Conservation (phyloP, 2,888 invertebrate species). For the Andrena chrysosceles region DNA sequence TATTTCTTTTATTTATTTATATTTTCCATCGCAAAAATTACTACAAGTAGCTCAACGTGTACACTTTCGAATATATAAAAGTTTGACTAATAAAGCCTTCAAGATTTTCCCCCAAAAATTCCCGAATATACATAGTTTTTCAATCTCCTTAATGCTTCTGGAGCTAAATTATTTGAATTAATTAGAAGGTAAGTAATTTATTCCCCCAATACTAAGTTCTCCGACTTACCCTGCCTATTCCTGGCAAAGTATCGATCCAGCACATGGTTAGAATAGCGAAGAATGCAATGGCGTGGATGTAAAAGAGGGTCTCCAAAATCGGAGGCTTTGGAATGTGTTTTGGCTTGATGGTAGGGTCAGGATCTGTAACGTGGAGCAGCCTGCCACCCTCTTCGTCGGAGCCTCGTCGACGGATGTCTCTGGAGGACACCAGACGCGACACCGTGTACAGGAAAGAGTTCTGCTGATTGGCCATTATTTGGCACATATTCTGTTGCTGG, state of each 20-base stretch:
- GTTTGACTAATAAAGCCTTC: too few species aligned
- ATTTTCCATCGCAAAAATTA: too few species aligned
- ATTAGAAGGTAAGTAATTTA: neutral
- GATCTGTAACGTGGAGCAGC: constrained; percentile 81
- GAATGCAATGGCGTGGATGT: constrained; percentile 85
- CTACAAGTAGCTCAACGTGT: too few species aligned
- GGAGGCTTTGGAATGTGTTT: constrained; percentile 81
- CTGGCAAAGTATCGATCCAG: constrained; percentile 86
- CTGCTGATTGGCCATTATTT: constrained; percentile 78
- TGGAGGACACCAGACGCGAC: constrained; percentile 86
- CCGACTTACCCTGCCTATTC: constrained; percentile 86
- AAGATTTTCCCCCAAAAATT: too few species aligned
- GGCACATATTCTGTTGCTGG: constrained; percentile 79
- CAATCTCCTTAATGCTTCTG: too few species aligned
- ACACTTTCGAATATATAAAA: too few species aligned
- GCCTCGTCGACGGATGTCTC: constrained; percentile 81
- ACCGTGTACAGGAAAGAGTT: constrained; percentile 85
- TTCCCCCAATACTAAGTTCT: too few species aligned
- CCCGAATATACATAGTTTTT: too few species aligned
- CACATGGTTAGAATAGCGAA: constrained; percentile 84
- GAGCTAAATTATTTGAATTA: neutral
- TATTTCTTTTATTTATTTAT: too few species aligned
- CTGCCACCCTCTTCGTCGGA: constrained; percentile 81
- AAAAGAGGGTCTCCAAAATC: constrained; percentile 79
- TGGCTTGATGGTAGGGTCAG: constrained; percentile 80